Evolutionary conservation across 1,140 invertebrate genomes (phyloP), one percentile per base, ranked within the genome.

Genomic region (Holotrichia oblita): DNA sequence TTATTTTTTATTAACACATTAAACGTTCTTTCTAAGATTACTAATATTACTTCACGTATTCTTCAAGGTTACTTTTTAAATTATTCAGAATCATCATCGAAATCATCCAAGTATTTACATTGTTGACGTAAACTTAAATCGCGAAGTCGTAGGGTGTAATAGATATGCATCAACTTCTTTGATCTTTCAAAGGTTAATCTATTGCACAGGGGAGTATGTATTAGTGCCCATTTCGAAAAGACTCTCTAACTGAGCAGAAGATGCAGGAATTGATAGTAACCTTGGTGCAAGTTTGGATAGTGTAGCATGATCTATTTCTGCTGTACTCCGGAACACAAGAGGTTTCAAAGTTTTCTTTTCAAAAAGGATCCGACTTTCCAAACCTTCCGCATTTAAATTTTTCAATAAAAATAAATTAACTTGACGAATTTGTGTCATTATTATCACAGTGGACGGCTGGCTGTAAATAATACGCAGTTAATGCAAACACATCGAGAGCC

Each of bases 191-290:
- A 69, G 2, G 8, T 69, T 69, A 69, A 27, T 69, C 61, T 69
- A 69, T 69, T 69, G 20, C 61, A 17, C n/a, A 69, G 27, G n/a
- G n/a, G 61, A 27, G 61, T 69, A 27, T 69, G 61, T 69, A 69
- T 22, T 8, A 69, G 61, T 69, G 20, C 2, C 61, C 61, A 69
- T 69, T 69, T 22, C 0, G 61, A 69, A 69, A 69, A 69, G n/a
- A 69, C 61, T 14, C 20, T 69, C 9, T 22, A 69, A 27, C 9
- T 69, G 14, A 17, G 61, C 61, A 17, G 61, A 69, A 9, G 42
- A 44, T 44, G 42, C 8, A 12, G 42, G 14, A 12, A n/a, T 0
- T 34, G 14, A 1, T 44, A n/a, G 14, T n/a, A 44, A 6, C 42
- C 14, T 9, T 9, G 7, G 9, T 44, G 42, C 42, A 44, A 44